Conservation (phyloP, 2,113 vertebrate species). For the Catharus bicknelli region DNA sequence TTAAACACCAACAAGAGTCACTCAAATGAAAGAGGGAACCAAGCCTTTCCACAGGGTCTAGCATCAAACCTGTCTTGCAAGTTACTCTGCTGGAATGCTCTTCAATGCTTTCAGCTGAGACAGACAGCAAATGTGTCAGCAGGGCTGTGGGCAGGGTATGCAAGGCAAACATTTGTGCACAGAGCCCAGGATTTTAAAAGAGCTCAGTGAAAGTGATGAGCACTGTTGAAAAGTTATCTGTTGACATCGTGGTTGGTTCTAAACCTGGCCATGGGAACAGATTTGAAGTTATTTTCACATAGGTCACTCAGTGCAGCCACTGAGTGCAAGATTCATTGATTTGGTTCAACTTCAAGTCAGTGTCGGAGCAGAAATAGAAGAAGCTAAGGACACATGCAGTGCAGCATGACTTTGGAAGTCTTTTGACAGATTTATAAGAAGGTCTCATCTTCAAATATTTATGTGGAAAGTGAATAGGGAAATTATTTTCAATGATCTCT, state of each 20-base stretch:
- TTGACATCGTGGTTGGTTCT: neutral
- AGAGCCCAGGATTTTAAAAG: neutral
- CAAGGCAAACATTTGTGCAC: neutral
- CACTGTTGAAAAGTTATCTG: neutral
- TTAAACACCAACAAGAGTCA: neutral
- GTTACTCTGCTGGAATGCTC: neutral
- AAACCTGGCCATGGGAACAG: neutral
- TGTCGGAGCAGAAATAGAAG: neutral
- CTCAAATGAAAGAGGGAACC: neutral
- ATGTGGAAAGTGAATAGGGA: neutral
- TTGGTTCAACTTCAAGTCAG: neutral
- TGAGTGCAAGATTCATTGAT: neutral
- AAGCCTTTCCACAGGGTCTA: neutral
- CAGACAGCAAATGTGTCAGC: neutral
- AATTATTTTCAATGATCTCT: neutral
- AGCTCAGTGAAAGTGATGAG: neutral
- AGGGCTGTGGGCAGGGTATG: neutral
- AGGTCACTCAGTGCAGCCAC: neutral
- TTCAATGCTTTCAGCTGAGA: neutral
- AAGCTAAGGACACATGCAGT: neutral
- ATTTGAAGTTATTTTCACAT: neutral
- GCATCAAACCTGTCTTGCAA: conserved; percentile 7
- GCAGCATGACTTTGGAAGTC: neutral
- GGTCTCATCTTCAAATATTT: neutral
- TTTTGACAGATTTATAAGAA: neutral